Conservation (phyloP, 2,888 invertebrate species). For the Zaprionus bogoriensis region DNA sequence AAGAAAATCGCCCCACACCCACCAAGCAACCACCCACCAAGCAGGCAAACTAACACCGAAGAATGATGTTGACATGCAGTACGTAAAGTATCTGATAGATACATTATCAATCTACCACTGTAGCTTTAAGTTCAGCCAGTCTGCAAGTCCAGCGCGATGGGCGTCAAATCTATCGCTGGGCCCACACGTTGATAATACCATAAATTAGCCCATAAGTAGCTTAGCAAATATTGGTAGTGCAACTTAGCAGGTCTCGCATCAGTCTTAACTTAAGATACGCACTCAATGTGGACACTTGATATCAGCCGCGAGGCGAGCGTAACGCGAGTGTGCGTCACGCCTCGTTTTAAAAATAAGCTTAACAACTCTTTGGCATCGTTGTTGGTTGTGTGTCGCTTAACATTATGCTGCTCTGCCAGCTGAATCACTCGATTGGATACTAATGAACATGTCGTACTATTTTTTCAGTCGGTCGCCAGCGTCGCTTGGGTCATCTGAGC, state of each 20-base stretch:
- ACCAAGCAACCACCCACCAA: constrained; percentile 49
- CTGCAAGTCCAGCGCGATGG: background rate
- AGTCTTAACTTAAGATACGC: constrained; percentile 7
- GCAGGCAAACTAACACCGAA: constrained; percentile 72
- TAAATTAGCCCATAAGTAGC: constrained; percentile 37
- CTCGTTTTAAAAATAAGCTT: constrained; percentile 21
- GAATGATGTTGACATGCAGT: constrained; percentile 71
- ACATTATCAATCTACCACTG: constrained; percentile 28
- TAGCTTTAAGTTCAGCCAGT: constrained; percentile 11
- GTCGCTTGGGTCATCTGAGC: constrained; percentile 90
- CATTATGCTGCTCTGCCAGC: background rate
- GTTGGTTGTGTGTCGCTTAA: constrained; percentile 55
- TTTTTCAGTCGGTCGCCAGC: constrained; percentile 85
- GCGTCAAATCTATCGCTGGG: constrained; percentile 20
- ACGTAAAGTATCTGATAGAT: constrained; percentile 59
- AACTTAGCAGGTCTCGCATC: constrained; percentile 35
- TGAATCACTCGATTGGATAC: background rate
- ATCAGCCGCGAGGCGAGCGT: constrained; percentile 38
- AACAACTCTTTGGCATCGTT: constrained; percentile 32
- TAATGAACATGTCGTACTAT: constrained; percentile 26
- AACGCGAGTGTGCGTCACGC: constrained; percentile 40
- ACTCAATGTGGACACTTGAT: constrained; percentile 49
- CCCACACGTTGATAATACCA: background rate
- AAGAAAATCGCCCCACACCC: constrained; percentile 43
- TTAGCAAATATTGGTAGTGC: constrained; percentile 43